Conservation (phyloP, 2,113 vertebrate species). For the Bombycilla garrulus region DNA sequence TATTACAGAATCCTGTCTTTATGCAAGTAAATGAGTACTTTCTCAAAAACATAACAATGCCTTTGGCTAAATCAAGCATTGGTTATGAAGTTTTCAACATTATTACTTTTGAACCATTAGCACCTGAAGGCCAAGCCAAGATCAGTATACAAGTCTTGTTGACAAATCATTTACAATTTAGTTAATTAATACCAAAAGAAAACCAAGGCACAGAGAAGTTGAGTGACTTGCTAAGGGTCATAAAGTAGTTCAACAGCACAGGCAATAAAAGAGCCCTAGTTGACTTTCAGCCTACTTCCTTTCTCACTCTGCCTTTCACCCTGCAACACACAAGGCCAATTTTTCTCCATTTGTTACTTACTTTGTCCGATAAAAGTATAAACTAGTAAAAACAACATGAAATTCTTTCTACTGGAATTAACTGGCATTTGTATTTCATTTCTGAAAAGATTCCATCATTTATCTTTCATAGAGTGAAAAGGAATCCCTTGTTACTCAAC, state of each 20-base stretch:
- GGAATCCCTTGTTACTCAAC: not conserved
- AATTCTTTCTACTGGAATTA: not conserved
- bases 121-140: not conserved
- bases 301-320: not conserved
- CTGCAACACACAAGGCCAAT: not conserved
- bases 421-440: not conserved
- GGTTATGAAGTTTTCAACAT: not conserved
- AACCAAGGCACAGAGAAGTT: not conserved
- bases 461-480: not conserved
- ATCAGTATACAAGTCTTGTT: not conserved
- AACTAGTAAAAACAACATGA: not conserved
- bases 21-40: not conserved
- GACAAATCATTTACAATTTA: slow-evolving; percentile 34
- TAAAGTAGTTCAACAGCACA: slow-evolving; percentile 14
- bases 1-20: not conserved
- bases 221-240: slow-evolving; percentile 19
- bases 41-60: not conserved
- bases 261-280: not conserved
- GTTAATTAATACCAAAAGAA: slow-evolving; percentile 50
- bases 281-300: slow-evolving; percentile 13
- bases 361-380: not conserved
- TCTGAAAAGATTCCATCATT: not conserved
- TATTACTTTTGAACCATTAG: not conserved
- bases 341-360: not conserved
- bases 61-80: not conserved